Evolutionary conservation across 2,797 vertebrate genomes (phyloP).

Genomic region (Alauda arvensis): DNA sequence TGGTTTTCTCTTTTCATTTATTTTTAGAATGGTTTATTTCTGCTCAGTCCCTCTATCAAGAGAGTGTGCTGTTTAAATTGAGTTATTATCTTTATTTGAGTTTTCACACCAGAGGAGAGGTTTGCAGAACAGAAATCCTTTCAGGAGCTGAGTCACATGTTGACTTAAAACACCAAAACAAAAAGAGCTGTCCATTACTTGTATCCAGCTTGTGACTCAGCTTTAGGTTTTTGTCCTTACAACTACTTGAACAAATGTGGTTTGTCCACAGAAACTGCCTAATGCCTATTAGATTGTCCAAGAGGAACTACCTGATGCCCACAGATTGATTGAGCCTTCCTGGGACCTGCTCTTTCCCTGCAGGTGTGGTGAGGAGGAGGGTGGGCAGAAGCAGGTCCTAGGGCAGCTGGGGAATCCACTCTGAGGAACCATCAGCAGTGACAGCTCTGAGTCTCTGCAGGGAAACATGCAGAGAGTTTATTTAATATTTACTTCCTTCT

Average conservation of each 20-base stretch:
- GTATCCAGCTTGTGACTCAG: background rate
- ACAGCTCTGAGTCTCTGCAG: background rate
- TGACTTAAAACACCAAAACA: background rate
- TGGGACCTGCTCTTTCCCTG: background rate
- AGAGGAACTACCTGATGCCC: background rate
- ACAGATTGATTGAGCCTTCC: background rate
- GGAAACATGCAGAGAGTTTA: background rate
- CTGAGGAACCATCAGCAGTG: background rate
- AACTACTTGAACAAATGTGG: background rate
- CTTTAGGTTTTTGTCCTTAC: background rate
- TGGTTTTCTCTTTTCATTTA: background rate
- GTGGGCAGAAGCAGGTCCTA: background rate
- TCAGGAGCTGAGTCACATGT: background rate
- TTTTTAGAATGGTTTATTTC: background rate
- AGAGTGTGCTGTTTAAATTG: background rate
- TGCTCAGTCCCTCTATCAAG: background rate
- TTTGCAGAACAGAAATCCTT: background rate
- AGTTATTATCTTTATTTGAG: background rate
- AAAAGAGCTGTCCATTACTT: background rate
- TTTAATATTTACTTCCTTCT: background rate
- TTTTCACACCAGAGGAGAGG: background rate
- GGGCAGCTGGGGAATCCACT: background rate
- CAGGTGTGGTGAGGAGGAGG: background rate
- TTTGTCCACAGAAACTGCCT: background rate
- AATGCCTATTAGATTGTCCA: background rate